Percentiles rank a stretch among this genome's conserved stretches.
Conservation (phyloP, 2,113 vertebrate genomes). For the Benthochromis sp. region DNA sequence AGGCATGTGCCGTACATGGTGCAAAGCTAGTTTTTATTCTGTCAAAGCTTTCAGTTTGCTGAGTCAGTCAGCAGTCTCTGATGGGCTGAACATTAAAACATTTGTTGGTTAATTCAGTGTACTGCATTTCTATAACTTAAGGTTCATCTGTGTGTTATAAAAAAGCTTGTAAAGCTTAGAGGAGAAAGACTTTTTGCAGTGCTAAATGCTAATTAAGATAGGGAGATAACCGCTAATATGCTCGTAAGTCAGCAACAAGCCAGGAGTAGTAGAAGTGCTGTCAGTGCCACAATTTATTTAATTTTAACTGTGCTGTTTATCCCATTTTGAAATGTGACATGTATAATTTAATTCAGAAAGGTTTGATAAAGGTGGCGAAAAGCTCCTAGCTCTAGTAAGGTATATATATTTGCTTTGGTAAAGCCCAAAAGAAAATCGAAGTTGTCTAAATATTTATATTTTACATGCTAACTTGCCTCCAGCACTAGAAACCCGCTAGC, state of each 20-base stretch:
- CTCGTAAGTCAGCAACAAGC: rapidly evolving
- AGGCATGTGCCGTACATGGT: background rate
- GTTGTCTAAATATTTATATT: background rate
- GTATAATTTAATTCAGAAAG: background rate
- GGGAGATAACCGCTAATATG: background rate
- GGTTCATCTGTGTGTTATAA: background rate
- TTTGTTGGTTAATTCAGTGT: background rate
- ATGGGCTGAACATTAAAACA: background rate
- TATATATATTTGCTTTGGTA: background rate
- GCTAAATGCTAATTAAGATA: background rate
- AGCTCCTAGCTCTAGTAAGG: background rate
- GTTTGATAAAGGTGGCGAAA: background rate
- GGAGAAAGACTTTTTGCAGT: background rate
- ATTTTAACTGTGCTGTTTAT: background rate
- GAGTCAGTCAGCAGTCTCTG: background rate
- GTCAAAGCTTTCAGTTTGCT: background rate
- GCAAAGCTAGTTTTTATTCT: background rate
- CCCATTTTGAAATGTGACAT: background rate
- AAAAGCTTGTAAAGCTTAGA: background rate
- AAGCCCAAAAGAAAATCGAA: rapidly evolving
- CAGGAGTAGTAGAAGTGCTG: rapidly evolving
- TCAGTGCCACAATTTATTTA: background rate
- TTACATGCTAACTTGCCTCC: background rate
- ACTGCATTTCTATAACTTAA: background rate
- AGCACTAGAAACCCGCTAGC: background rate